Conservation (phyloP, 2,888 invertebrate species). For the Norana najaformis region DNA sequence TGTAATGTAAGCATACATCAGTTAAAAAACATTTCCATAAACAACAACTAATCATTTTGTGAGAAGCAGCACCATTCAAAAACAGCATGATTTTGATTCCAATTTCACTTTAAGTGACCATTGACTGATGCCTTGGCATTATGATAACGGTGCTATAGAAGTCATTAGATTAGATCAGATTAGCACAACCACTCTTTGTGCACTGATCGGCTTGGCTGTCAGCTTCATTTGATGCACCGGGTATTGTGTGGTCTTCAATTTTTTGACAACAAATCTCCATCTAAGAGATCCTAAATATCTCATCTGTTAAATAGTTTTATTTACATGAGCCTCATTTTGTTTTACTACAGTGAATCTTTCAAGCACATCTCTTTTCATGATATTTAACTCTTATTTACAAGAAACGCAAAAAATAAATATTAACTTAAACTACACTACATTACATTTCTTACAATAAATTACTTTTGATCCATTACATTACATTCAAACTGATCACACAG, state of each 20-base stretch:
- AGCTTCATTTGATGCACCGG: background rate
- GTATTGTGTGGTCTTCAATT: background rate
- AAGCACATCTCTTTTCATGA: background rate
- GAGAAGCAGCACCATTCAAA: background rate
- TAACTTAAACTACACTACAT: background rate
- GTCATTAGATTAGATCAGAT: too few relatives aligned
- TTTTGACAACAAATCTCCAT: background rate
- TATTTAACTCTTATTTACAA: background rate
- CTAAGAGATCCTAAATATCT: background rate
- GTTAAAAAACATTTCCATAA: background rate
- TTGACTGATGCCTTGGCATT: too few relatives aligned
- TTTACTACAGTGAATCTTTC: background rate
- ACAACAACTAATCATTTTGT: background rate
- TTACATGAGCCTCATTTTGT: background rate
- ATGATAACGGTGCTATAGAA: too few relatives aligned
- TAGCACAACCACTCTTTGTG: background rate
- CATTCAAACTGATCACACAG: too few relatives aligned
- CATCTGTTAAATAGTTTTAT: background rate
- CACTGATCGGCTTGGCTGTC: background rate
- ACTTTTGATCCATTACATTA: too few relatives aligned
- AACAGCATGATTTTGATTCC: too few relatives aligned
- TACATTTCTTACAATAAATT: background rate
- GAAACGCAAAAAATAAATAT: conserved; percentile 1
- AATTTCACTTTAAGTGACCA: too few relatives aligned
- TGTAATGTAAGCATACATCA: background rate